Conservation (phyloP, 2,888 invertebrate species). For the Mythimna lalbum region DNA sequence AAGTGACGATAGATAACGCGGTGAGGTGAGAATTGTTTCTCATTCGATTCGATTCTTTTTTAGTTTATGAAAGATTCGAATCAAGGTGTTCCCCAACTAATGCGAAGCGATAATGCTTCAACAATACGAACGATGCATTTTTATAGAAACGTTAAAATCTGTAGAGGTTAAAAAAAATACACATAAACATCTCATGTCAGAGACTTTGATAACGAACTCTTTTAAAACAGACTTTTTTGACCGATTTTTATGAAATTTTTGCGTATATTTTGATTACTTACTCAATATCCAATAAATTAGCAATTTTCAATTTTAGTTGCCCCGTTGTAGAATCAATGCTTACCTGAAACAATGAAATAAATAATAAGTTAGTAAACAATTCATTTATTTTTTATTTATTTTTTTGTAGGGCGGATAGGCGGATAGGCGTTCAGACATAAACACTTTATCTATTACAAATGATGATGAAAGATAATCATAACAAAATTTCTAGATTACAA, state of each 20-base stretch:
- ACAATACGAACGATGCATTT: background rate
- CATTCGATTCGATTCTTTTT: background rate
- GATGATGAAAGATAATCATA: background rate
- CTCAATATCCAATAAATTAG: background rate
- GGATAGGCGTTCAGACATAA: too few species aligned
- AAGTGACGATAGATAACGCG: constrained; percentile 60
- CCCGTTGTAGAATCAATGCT: constrained; percentile 7
- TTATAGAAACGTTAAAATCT: background rate
- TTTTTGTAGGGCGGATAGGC: too few species aligned
- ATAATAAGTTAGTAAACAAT: background rate
- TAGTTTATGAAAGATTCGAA: too few species aligned
- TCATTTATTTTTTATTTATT: background rate
- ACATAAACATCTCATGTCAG: too few species aligned
- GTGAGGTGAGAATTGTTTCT: constrained; percentile 29
- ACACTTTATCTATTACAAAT: background rate
- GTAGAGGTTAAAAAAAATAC: too few species aligned
- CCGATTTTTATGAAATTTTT: too few species aligned
- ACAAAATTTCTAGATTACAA: background rate
- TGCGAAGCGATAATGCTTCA: background rate
- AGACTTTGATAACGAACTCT: too few species aligned
- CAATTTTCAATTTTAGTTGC: too few species aligned
- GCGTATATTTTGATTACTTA: background rate
- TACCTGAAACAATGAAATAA: constrained; percentile 54
- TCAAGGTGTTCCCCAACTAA: background rate
- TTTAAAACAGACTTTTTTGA: too few species aligned